Conservation (phyloP, 2,113 vertebrate genomes). For the Malaclemys terrapin region DNA sequence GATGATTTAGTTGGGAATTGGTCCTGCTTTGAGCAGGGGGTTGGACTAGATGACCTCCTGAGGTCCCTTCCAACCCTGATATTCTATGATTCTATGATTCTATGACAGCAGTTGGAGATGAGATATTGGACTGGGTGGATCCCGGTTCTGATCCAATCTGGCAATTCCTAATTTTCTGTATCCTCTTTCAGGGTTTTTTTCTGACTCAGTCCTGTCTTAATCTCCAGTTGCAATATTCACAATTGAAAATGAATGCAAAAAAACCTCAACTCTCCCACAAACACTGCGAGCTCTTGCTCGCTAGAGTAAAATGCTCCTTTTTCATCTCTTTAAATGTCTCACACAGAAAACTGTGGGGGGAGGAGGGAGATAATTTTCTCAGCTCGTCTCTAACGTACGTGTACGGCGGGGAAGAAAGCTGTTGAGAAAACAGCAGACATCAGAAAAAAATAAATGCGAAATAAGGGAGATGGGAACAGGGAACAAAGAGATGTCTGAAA, state of each 20-base stretch:
- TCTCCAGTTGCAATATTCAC: not conserved
- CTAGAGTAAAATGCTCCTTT: not conserved
- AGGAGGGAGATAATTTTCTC: not conserved
- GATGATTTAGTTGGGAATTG: too few species aligned
- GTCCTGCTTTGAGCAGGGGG: too few species aligned
- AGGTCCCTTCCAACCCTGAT: too few species aligned
- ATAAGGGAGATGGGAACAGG: not conserved
- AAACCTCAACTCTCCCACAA: not conserved
- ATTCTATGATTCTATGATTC: too few species aligned
- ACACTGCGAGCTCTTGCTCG: not conserved
- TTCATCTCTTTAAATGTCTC: not conserved
- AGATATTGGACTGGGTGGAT: not conserved
- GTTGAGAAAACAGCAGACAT: not conserved
- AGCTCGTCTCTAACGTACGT: accelerated
- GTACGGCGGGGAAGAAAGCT: not conserved
- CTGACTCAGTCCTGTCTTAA: not conserved
- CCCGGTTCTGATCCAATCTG: not conserved
- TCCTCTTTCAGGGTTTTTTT: not conserved
- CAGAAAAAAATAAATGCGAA: not conserved
- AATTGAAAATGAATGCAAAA: not conserved
- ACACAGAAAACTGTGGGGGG: not conserved
- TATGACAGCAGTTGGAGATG: not conserved
- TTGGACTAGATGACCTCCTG: too few species aligned
- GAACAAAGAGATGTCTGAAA: not conserved
- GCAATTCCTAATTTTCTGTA: not conserved